Conservation (phyloP, 2,888 invertebrate species). For the Hypena proboscidalis region DNA sequence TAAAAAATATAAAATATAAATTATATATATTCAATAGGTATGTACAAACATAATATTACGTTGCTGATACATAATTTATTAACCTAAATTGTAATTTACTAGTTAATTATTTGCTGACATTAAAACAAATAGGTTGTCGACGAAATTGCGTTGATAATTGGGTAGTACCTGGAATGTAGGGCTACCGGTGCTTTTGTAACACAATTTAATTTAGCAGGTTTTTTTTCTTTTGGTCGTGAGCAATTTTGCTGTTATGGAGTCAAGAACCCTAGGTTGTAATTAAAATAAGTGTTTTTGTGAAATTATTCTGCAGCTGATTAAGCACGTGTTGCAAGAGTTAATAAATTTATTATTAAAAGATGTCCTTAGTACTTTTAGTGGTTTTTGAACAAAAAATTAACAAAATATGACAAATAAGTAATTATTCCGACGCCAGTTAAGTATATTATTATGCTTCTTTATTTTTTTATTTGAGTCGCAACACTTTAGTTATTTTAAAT, state of each 20-base stretch:
- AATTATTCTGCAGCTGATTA: background rate
- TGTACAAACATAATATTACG: conserved; percentile 16
- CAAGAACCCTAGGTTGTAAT: conserved; percentile 2
- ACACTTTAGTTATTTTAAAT: too few relatives aligned
- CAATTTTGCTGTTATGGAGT: conserved; percentile 5
- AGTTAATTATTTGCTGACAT: conserved; percentile 45
- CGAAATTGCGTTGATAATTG: conserved; percentile 43
- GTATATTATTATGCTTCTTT: too few relatives aligned
- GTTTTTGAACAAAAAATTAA: too few relatives aligned
- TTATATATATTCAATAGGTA: conserved; percentile 20
- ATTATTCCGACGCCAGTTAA: too few relatives aligned
- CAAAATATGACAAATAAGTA: too few relatives aligned
- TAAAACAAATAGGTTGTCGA: conserved; percentile 37
- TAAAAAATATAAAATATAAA: conserved; percentile 30
- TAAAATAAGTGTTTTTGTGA: conserved; percentile 3
- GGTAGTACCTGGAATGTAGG: conserved; percentile 30
- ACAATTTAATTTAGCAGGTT: conserved; percentile 23
- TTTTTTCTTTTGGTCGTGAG: conserved; percentile 3
- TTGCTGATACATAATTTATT: conserved; percentile 23
- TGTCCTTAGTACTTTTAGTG: too few relatives aligned
- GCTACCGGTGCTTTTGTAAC: conserved; percentile 19
- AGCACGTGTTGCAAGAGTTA: background rate
- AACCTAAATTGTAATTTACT: conserved; percentile 34
- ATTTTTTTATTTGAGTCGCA: too few relatives aligned
- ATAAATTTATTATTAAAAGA: too few relatives aligned